A percentile compares a stretch with the other conserved stretches of the same genome.
Evolutionary conservation across 2,113 vertebrate species (phyloP).

Genomic region (Strigops habroptila): DNA sequence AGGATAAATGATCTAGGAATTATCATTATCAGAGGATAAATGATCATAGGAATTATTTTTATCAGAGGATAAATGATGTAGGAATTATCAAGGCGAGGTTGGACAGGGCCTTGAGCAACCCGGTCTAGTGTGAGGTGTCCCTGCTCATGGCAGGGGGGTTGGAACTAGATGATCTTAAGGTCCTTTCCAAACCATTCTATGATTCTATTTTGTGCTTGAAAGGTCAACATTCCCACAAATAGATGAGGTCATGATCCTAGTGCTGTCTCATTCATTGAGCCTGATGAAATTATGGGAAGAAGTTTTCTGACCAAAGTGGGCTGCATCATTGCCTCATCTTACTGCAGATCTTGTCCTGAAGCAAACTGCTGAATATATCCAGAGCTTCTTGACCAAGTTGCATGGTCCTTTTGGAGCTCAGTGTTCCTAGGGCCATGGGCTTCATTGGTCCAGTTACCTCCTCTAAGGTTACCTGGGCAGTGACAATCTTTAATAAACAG

Average conservation of each 20-base stretch:
- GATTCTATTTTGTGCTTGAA: not conserved
- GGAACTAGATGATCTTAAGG: not conserved
- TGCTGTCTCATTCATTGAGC: not conserved
- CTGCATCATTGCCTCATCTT: not conserved
- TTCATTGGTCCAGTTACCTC: not conserved
- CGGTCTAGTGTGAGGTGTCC: not conserved
- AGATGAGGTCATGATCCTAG: not conserved
- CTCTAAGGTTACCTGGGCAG: not conserved
- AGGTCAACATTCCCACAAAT: not conserved
- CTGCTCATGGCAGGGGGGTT: not conserved
- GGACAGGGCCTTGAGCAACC: not conserved
- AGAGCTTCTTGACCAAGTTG: not conserved
- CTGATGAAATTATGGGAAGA: not conserved
- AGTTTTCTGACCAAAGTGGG: not conserved
- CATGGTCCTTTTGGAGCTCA: accelerated
- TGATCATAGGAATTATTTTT: not conserved
- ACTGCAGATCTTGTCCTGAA: not conserved
- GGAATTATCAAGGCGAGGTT: not conserved
- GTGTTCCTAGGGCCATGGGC: not conserved
- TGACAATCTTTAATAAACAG: not conserved
- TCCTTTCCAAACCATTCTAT: not conserved
- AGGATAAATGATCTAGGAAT: not conserved
- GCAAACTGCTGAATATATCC: not conserved
- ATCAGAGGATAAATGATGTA: not conserved
- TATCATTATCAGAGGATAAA: not conserved